These are phyloP conservation scores for Sipha maydis DNA, from an alignment of 2,888 invertebrate genomes.

Conservation along the genomic window DNA sequence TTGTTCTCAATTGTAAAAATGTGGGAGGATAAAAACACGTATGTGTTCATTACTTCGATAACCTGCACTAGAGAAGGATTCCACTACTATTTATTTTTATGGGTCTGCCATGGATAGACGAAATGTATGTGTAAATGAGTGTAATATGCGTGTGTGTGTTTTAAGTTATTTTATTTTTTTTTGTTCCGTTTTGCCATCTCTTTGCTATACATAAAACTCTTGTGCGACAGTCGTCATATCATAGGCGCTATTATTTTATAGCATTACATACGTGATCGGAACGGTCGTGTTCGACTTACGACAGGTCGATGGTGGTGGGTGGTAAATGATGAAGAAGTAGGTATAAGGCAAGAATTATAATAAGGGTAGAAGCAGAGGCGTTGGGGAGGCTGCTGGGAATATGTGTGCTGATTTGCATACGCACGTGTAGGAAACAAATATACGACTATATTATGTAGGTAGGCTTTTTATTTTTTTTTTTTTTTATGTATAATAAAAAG, in stretches of 20 bases:
- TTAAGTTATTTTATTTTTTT: neutral
- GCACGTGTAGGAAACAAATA: neutral
- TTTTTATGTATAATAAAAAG: slow-evolving; percentile 31
- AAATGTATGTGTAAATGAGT: neutral
- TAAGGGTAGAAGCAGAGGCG: neutral
- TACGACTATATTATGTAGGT: slow-evolving; percentile 4
- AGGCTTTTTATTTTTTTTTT: neutral
- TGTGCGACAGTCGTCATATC: slow-evolving; percentile 1
- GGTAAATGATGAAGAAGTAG: neutral
- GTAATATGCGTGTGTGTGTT: neutral
- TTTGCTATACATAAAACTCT: neutral
- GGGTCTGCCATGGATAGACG: neutral
- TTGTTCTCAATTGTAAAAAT: neutral
- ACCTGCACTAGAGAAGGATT: neutral
- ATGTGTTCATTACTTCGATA: neutral
- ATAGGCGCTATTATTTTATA: neutral
- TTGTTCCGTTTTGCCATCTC: neutral
- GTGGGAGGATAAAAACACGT: neutral
- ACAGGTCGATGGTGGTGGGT: neutral
- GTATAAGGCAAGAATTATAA: too few relatives aligned
- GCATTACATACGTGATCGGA: slow-evolving; percentile 22
- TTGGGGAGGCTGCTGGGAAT: neutral
- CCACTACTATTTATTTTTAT: slow-evolving; percentile 34
- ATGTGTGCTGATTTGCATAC: slow-evolving; percentile 2
- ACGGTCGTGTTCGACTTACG: slow-evolving; percentile 2